Evolutionary conservation across 2,888 invertebrate species (phyloP).

Genomic region (Cryptosula pallasiana): DNA sequence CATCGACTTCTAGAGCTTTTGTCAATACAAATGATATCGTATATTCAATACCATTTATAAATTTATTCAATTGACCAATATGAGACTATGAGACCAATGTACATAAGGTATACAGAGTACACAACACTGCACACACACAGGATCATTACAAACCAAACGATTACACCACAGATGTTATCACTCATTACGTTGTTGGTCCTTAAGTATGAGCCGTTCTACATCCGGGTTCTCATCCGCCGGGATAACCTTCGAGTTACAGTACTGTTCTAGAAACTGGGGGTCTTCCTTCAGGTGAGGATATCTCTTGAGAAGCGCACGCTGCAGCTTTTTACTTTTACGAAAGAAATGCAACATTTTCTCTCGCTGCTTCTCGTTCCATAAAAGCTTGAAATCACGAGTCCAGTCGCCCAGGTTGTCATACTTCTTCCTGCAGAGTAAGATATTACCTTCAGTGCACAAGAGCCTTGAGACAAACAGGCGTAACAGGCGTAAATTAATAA

Average conservation of each 20-base stretch:
- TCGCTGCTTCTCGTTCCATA: slow-evolving; percentile 14
- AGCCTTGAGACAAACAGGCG: no score
- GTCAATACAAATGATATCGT: no score
- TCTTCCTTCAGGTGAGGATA: slow-evolving; percentile 20
- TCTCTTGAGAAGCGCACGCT: neutral
- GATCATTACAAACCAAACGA: no score
- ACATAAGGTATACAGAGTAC: no score
- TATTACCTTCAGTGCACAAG: no score
- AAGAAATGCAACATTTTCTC: neutral
- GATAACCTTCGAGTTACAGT: neutral
- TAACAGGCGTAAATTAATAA: no score
- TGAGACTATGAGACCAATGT: no score
- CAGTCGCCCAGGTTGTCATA: slow-evolving; percentile 18
- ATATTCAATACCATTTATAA: no score
- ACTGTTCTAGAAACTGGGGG: neutral
- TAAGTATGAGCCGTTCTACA: neutral
- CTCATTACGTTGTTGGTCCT: neutral
- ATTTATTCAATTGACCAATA: no score
- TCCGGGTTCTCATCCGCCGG: neutral
- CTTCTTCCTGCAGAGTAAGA: slow-evolving; percentile 2
- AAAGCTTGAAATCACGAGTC: neutral
- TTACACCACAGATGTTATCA: no score
- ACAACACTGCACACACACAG: no score
- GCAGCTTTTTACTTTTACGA: neutral
- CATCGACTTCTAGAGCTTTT: no score